Conservation (phyloP, 2,888 invertebrate genomes). For the Myathropa florea region DNA sequence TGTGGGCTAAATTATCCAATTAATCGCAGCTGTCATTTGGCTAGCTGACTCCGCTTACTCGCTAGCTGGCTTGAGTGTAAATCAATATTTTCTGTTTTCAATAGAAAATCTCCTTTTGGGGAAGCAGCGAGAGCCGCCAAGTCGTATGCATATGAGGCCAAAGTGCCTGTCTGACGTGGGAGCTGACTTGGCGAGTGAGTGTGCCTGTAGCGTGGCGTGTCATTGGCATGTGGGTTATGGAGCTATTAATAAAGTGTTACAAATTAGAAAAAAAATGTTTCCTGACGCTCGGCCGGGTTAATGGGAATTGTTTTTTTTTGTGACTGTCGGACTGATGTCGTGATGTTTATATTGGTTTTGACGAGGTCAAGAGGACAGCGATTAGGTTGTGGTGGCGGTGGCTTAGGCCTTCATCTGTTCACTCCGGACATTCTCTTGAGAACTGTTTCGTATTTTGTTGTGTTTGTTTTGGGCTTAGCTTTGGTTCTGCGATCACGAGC, state of each 20-base stretch:
- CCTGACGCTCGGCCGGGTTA: slow-evolving; percentile 6
- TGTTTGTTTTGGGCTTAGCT: not conserved
- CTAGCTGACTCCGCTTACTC: not conserved
- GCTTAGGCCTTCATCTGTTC: too few relatives aligned
- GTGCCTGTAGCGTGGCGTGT: slow-evolving; percentile 21
- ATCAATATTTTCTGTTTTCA: slow-evolving; percentile 33
- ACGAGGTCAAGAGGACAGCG: slow-evolving; percentile 40
- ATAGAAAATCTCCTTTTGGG: slow-evolving; percentile 40
- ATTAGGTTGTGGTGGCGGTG: not conserved
- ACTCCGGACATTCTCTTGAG: not conserved
- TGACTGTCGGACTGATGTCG: slow-evolving; percentile 16
- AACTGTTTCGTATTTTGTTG: not conserved
- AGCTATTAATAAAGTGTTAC: slow-evolving; percentile 65
- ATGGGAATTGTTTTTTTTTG: not conserved
- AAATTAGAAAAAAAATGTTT: slow-evolving; percentile 53
- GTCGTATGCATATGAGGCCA: slow-evolving; percentile 22
- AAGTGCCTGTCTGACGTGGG: slow-evolving; percentile 23
- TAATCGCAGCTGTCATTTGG: slow-evolving; percentile 49
- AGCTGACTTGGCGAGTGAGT: not conserved
- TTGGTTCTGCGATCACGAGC: not conserved
- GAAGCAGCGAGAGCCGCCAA: not conserved
- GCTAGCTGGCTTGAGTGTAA: slow-evolving; percentile 13
- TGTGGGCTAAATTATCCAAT: slow-evolving; percentile 42
- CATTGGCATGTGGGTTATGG: slow-evolving; percentile 51
- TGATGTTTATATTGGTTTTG: slow-evolving; percentile 41